Percentiles rank a stretch among this genome's conserved stretches.
Evolutionary conservation across 2,113 vertebrate species (phyloP).

Genomic region (Callipepla californica): DNA sequence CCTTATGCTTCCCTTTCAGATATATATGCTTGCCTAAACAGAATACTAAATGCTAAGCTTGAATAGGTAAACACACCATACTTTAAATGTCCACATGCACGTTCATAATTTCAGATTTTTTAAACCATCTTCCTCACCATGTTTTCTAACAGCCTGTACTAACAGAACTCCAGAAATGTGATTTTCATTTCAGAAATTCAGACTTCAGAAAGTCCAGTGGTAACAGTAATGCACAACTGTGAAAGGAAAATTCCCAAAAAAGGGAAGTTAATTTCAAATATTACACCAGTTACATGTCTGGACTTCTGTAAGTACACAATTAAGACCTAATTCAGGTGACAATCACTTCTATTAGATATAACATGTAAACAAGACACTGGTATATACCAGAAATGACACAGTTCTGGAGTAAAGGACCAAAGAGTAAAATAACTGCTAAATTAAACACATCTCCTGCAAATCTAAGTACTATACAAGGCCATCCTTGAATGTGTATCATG

Average conservation of each 20-base stretch:
- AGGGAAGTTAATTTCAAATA: neutral
- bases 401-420: neutral
- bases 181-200: neutral
- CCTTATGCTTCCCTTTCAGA: neutral
- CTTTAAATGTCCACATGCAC: neutral
- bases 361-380: neutral
- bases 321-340: neutral
- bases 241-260: neutral
- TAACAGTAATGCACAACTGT: neutral
- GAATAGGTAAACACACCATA: neutral
- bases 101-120: neutral
- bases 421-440: neutral
- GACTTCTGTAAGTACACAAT: neutral
- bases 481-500: fast-evolving
- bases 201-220: neutral
- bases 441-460: neutral
- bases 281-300: neutral
- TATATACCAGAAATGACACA: neutral
- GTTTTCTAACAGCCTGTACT: neutral
- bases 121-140: neutral
- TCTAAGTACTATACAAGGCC: neutral
- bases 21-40: neutral
- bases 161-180: neutral
- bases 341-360: neutral
- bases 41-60: neutral